A percentile compares a stretch with the other conserved stretches of the same genome.
Conservation (phyloP, 2,113 vertebrate genomes). For the Apodemus speciosus region DNA sequence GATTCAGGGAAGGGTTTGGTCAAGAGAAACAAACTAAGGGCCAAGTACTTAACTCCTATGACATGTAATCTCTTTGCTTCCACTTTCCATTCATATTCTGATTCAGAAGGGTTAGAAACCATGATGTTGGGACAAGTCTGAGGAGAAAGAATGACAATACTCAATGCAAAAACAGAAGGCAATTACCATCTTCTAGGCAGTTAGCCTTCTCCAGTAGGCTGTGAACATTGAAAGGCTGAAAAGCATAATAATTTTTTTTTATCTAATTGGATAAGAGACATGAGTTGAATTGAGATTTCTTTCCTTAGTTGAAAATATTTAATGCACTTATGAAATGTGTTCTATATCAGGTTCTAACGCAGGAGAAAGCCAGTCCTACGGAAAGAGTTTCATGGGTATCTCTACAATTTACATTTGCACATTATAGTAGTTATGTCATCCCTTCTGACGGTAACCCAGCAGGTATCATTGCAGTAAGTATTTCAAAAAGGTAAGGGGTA, state of each 20-base stretch:
- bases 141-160: not conserved
- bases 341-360: not conserved
- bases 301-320: not conserved
- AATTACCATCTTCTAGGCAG: not conserved
- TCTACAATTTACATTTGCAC: fast-evolving
- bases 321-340: not conserved
- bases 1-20: not conserved
- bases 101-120: not conserved
- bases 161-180: not conserved
- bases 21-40: not conserved
- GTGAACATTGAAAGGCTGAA: not conserved
- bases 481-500: not conserved
- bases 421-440: fast-evolving
- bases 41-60: fast-evolving
- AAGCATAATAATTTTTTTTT: not conserved
- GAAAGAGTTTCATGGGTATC: no score
- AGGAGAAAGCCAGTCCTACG: not conserved
- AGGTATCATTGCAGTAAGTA: no score
- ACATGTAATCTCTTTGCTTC: not conserved
- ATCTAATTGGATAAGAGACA: not conserved
- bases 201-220: not conserved
- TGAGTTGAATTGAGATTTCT: not conserved
- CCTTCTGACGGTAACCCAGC: not conserved
- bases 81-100: not conserved
- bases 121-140: not conserved